phyloP scores from a whole-genome alignment of 2,888 invertebrate genomes.

The Drosophila meridionalis region DNA sequence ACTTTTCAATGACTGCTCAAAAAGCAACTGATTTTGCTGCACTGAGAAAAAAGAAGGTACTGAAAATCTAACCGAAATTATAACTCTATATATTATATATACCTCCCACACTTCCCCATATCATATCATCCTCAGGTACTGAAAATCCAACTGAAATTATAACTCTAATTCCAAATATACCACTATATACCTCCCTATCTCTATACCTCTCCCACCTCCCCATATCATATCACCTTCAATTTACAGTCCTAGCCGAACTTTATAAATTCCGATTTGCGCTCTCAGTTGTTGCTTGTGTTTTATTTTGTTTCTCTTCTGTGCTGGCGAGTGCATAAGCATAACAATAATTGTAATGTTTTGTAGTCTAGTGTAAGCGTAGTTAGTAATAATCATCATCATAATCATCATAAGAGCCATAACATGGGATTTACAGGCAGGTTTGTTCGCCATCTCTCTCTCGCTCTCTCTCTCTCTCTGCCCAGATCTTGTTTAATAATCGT shows the following conservation, averaged over 20 bases:
- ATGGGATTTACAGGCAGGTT: conserved; percentile 3
- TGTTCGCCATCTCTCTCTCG: neutral
- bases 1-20: conserved; percentile 3
- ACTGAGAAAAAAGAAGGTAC: neutral
- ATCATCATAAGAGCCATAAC: conserved; percentile 45
- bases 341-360: conserved; percentile 69
- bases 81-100: too few relatives aligned
- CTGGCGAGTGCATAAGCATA: conserved; percentile 61
- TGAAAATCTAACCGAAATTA: too few relatives aligned
- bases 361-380: conserved; percentile 44
- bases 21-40: conserved; percentile 6
- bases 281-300: conserved; percentile 7
- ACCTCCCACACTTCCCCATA: too few relatives aligned
- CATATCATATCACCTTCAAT: neutral
- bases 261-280: conserved; percentile 45
- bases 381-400: conserved; percentile 52
- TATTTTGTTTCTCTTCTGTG: neutral
- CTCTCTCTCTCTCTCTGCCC: neutral
- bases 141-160: too few relatives aligned
- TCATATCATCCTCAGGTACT: too few relatives aligned
- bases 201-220: too few relatives aligned
- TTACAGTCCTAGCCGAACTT: conserved; percentile 16
- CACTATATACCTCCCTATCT: neutral
- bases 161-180: neutral
- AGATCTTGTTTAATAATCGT: conserved; percentile 65